Conservation (phyloP, 2,113 vertebrate species). For the Platysteira castanea region DNA sequence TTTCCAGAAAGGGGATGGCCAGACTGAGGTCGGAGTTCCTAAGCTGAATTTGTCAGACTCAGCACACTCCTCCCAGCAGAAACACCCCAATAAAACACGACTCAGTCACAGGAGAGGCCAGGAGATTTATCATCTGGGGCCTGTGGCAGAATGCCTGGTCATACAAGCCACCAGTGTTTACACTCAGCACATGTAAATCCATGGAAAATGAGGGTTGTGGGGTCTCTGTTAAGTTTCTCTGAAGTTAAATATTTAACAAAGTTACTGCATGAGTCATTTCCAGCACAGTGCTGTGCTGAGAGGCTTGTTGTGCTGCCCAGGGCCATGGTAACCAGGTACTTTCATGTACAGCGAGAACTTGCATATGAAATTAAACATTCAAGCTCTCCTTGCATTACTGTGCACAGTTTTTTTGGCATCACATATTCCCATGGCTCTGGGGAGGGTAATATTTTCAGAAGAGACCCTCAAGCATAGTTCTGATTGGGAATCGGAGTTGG, state of each 20-base stretch:
- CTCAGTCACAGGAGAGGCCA: background rate
- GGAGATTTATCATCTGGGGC: background rate
- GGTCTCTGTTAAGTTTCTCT: background rate
- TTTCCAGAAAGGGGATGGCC: rapidly evolving
- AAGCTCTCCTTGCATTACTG: background rate
- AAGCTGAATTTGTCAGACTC: background rate
- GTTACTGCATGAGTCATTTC: background rate
- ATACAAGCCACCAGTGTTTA: background rate
- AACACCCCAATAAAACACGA: rapidly evolving
- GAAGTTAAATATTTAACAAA: background rate
- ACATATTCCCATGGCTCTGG: background rate
- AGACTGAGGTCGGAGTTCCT: background rate
- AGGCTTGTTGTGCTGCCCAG: conserved; percentile 2
- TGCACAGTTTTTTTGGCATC: background rate
- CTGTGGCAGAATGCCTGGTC: background rate
- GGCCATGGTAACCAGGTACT: background rate
- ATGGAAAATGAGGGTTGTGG: background rate
- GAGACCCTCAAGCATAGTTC: background rate
- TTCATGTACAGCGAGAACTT: background rate
- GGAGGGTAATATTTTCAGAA: background rate
- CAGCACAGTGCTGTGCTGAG: background rate
- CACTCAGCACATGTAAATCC: background rate
- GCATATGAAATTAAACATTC: background rate
- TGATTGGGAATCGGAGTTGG: background rate
- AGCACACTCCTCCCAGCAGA: background rate